Conservation (phyloP, 2,113 vertebrate species). For the Cynopterus brachyotis region DNA sequence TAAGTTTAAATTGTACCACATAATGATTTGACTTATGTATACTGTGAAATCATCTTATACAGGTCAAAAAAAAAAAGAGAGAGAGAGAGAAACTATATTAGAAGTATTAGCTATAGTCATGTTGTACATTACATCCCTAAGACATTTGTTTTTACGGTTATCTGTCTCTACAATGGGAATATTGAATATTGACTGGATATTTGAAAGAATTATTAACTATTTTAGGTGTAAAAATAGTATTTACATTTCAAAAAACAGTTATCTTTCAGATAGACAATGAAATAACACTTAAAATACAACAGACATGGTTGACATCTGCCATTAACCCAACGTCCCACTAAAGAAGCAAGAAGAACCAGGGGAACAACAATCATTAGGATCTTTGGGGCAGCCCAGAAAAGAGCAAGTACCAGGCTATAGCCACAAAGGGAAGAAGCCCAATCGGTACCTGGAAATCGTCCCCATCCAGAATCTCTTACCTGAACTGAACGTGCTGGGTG, state of each 20-base stretch:
- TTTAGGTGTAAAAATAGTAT: background rate
- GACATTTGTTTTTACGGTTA: background rate
- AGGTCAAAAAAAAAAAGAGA: background rate
- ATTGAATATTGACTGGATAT: background rate
- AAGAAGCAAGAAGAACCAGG: background rate
- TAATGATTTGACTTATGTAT: background rate
- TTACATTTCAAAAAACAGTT: background rate
- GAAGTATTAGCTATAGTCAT: background rate
- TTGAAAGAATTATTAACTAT: background rate
- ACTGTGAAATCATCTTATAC: background rate
- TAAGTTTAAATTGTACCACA: background rate
- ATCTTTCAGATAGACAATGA: background rate
- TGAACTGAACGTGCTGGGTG: background rate
- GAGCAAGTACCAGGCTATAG: too few species aligned
- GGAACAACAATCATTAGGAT: background rate
- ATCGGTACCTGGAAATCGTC: background rate
- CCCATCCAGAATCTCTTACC: constrained; percentile 1
- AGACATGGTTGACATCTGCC: background rate
- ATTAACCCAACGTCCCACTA: background rate
- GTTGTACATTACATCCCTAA: background rate
- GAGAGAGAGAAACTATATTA: background rate
- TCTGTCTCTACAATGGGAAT: background rate
- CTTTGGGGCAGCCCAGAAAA: background rate
- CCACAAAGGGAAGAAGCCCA: background rate
- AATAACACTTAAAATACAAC: background rate